Conservation (phyloP, 2,888 invertebrate genomes). For the Cyrtodaria siliqua region DNA sequence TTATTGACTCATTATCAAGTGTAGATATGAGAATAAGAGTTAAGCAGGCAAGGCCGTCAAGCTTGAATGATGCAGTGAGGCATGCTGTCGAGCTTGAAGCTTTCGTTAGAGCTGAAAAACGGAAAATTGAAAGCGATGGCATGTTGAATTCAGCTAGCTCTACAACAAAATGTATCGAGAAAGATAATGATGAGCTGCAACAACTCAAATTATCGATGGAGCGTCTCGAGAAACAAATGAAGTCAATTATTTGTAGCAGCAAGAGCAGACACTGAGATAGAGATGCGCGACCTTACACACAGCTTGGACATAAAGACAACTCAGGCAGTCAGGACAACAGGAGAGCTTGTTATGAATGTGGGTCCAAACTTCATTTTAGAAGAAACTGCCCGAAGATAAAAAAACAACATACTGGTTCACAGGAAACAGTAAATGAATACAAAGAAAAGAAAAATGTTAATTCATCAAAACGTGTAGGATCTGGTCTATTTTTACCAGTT, state of each 20-base stretch:
- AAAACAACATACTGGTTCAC: neutral
- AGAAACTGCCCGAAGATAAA: neutral
- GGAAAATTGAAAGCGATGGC: neutral
- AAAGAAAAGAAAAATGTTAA: too few species aligned
- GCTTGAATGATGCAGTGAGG: neutral
- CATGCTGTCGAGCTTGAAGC: slow-evolving; percentile 4
- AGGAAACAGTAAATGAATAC: too few species aligned
- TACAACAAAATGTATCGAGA: too few species aligned
- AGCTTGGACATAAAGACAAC: too few species aligned
- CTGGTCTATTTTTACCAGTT: neutral
- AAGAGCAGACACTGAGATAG: too few species aligned
- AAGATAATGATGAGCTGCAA: too few species aligned
- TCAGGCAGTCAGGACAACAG: too few species aligned
- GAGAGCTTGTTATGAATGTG: too few species aligned
- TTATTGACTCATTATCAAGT: slow-evolving; percentile 15
- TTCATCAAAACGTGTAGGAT: neutral
- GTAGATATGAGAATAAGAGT: slow-evolving; percentile 1
- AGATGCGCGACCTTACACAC: too few species aligned
- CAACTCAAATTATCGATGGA: too few species aligned
- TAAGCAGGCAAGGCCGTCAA: neutral
- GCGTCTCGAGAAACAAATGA: too few species aligned
- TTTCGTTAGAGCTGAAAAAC: neutral
- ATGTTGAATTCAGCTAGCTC: neutral
- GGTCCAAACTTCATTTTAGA: neutral
- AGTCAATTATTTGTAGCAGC: too few species aligned